A percentile compares a stretch with the other conserved stretches of the same genome.
Evolutionary conservation across 2,113 vertebrate genomes (phyloP).

Genomic region (Hypanus sabinus): DNA sequence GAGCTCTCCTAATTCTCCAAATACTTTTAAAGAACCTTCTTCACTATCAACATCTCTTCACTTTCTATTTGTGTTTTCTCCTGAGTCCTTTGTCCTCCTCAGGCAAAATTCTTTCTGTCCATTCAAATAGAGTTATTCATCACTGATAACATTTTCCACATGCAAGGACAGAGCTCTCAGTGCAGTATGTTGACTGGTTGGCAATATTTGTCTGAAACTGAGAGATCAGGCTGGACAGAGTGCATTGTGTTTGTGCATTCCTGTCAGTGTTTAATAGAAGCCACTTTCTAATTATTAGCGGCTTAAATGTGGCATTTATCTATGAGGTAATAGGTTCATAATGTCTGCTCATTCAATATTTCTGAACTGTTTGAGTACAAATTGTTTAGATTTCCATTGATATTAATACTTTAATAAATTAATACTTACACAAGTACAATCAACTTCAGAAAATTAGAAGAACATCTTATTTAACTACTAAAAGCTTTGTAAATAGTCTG

Average conservation of each 20-base stretch:
- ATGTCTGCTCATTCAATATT: neutral
- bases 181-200: neutral
- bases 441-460: neutral
- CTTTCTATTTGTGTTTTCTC: conserved; percentile 11
- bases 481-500: neutral
- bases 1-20: neutral
- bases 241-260: neutral
- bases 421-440: neutral
- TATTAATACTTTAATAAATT: neutral
- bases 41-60: neutral
- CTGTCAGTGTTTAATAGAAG: neutral
- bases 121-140: neutral
- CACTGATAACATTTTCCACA: neutral
- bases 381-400: neutral
- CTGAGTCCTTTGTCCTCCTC: neutral
- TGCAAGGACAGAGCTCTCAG: neutral
- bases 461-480: neutral
- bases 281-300: neutral
- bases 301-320: neutral
- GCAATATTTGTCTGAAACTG: neutral
- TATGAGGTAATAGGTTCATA: neutral
- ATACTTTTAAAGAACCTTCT: conserved; percentile 4
- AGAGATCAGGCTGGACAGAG: neutral
- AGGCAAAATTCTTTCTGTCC: neutral
- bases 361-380: neutral